Evolutionary conservation across 1,140 invertebrate species (phyloP), one percentile per base, ranked within the genome.

Genomic region (Stegodyphus mimosarum): DNA sequence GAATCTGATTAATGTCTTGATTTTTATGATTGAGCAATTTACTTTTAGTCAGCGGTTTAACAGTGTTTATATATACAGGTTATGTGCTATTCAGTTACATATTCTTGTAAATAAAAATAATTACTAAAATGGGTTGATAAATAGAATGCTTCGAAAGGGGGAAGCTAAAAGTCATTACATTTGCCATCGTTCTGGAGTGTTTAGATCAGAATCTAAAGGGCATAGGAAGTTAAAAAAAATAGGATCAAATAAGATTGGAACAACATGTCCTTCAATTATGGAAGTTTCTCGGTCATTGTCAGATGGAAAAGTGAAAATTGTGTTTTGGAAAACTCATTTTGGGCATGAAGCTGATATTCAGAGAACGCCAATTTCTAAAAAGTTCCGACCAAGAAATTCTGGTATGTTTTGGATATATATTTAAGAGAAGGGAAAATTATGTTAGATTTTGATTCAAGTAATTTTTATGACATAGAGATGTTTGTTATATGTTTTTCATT

Each of bases 321-420:
- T 55, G 18, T 84, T 74, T 50, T 84, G 51, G 60, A 84, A 75
- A 69, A 84, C 81, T n/a, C 81, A 84, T 60, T 17, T 84, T 75
- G 81, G 81, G 7, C 81, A 84, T 76, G 71, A 55, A n/a, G 50
- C 53, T 53, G 81, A 84, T 6, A 76, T 76, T 48, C 13, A 15
- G 15, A 51, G 71, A 33, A 52, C 71, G 5, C 48, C 15, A 53
- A 10, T n/a, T 9, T n/a, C 13, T 10, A 73, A 55, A 18, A 50
- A 17, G 49, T 9, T 73, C n/a, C 71, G 50, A n/a, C 15, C 48
- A 11, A 51, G 17, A 52, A 73, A 53, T 73, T 51, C 71, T 17
- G 71, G 71, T 73, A 51, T 53, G n/a, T 73, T 60, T 60, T 60
- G 9, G 5, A 5, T 10, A 33, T 33, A 33, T 33, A 33, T 33